These are phyloP conservation scores for Dinomys branickii DNA, from an alignment of 2,113 vertebrate genomes.

Conservation along the genomic window DNA sequence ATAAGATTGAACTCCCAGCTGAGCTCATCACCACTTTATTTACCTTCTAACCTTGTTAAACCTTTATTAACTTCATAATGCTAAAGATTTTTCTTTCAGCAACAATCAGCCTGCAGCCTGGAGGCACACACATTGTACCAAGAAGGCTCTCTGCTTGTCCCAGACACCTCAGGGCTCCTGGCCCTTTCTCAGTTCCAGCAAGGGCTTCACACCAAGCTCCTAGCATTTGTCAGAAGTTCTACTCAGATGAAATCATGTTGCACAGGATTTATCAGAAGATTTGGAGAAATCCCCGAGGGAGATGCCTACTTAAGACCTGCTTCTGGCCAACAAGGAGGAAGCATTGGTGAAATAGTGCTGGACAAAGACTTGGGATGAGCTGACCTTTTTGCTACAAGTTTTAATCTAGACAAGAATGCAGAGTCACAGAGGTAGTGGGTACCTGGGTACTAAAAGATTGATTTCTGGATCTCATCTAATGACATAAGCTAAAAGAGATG, in stretches of 20 bases:
- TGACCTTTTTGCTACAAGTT: not conserved
- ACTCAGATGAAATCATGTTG: not conserved
- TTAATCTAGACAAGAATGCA: not conserved
- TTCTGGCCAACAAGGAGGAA: not conserved
- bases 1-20: not conserved
- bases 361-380: not conserved
- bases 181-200: not conserved
- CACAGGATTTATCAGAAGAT: not conserved
- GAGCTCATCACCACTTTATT: not conserved
- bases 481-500: not conserved
- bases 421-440: fast-evolving
- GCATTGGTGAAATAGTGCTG: not conserved
- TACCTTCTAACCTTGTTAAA: conserved; percentile 10
- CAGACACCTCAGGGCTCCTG: not conserved
- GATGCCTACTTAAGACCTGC: not conserved
- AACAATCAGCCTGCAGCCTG: not conserved
- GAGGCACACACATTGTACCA: too few species aligned
- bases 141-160: not conserved
- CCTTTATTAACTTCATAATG: not conserved
- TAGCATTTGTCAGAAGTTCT: not conserved
- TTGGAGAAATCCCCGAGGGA: not conserved
- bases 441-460: too few species aligned
- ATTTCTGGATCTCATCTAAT: not conserved
- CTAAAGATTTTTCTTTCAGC: not conserved
- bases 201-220: not conserved